Conservation (phyloP, 2,113 vertebrate species). For the Phocoena sinus region DNA sequence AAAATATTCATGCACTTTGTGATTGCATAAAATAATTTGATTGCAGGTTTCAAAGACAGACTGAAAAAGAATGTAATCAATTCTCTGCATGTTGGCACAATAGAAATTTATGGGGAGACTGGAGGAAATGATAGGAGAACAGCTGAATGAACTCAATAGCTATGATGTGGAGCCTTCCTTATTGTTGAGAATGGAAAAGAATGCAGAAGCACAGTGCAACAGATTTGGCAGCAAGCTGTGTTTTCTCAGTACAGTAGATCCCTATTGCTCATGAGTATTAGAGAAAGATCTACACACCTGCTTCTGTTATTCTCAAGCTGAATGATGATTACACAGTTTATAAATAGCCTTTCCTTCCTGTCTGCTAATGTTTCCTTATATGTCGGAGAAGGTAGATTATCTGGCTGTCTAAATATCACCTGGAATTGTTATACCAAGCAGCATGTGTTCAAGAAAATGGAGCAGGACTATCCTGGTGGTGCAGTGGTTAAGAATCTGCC, state of each 20-base stretch:
- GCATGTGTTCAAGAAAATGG: neutral
- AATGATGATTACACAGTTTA: slow-evolving; percentile 56
- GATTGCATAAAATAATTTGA: slow-evolving; percentile 56
- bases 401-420: slow-evolving; percentile 41
- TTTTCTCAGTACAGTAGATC: slow-evolving; percentile 57
- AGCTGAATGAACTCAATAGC: slow-evolving; percentile 44
- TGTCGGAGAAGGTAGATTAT: slow-evolving; percentile 23
- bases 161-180: slow-evolving; percentile 35
- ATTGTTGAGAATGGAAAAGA: slow-evolving; percentile 45
- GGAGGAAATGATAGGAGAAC: slow-evolving; percentile 33
- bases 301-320: slow-evolving; percentile 62
- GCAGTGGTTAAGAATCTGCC: no score
- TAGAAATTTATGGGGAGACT: slow-evolving; percentile 47
- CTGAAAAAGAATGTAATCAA: slow-evolving; percentile 44
- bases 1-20: slow-evolving; percentile 39
- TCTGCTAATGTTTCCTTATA: slow-evolving; percentile 45
- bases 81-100: slow-evolving; percentile 54
- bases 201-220: neutral
- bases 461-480: neutral
- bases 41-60: slow-evolving; percentile 48
- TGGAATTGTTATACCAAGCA: neutral
- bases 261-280: slow-evolving; percentile 58
- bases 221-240: slow-evolving; percentile 66
- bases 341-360: slow-evolving; percentile 51
- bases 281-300: slow-evolving; percentile 58